phyloP scores from a whole-genome alignment of 2,113 vertebrate species.

The Ptilonorhynchus violaceus region DNA sequence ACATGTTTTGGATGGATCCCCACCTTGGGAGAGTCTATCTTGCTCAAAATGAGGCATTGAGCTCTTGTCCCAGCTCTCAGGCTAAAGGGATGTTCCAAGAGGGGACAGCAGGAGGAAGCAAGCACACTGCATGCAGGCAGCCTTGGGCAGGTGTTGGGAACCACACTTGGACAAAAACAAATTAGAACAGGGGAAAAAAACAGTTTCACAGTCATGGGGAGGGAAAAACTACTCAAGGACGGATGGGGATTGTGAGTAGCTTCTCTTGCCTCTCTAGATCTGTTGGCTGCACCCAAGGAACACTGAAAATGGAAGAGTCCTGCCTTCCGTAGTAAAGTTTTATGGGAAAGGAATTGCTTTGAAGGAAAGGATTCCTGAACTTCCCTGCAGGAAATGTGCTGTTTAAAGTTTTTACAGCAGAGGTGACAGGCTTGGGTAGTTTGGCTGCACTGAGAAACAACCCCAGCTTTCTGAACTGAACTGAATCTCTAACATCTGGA shows the following conservation, averaged over 20 bases:
- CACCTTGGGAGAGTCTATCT: background rate
- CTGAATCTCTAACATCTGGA: background rate
- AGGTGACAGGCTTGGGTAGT: background rate
- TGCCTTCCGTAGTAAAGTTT: background rate
- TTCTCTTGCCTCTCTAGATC: background rate
- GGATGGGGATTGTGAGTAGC: background rate
- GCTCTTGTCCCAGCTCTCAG: background rate
- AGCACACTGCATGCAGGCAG: background rate
- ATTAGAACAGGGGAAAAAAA: background rate
- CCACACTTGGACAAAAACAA: background rate
- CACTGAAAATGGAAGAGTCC: background rate
- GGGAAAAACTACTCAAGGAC: background rate
- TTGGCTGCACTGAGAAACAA: background rate
- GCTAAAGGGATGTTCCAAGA: background rate
- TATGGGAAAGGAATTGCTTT: background rate
- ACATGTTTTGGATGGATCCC: background rate
- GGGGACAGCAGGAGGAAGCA: background rate
- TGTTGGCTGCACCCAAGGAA: background rate
- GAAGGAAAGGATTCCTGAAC: background rate
- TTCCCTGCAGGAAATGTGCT: background rate
- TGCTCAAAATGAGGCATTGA: background rate
- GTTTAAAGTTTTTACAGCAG: background rate
- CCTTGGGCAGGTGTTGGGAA: background rate
- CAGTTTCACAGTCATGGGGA: background rate
- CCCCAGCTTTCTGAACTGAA: background rate